These are phyloP conservation scores for Gasterosteus nipponicus DNA, from an alignment of 2,113 vertebrate genomes.

Conservation along the genomic window DNA sequence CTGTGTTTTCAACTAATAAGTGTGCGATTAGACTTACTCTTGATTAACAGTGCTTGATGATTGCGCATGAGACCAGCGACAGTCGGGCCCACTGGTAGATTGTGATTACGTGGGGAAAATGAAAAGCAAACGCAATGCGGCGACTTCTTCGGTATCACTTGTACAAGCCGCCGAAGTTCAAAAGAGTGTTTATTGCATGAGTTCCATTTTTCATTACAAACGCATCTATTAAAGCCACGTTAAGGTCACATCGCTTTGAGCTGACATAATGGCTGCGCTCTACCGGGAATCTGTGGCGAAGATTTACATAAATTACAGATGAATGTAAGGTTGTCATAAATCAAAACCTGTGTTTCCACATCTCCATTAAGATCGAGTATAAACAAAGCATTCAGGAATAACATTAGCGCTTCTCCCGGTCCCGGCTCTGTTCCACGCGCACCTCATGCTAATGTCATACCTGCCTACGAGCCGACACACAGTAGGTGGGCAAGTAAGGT, in stretches of 20 bases:
- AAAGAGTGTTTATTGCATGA: background rate
- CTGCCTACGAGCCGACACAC: conserved; percentile 1
- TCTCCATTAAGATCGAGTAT: background rate
- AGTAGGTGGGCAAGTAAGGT: conserved; percentile 11
- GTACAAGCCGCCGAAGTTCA: background rate
- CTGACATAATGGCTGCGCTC: background rate
- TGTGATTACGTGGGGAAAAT: background rate
- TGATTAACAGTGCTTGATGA: background rate
- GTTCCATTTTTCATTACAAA: background rate
- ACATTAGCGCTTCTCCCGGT: background rate
- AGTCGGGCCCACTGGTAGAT: too few species aligned
- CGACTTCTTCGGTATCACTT: background rate
- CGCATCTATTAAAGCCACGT: background rate
- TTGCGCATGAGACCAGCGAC: background rate
- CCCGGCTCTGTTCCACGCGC: background rate
- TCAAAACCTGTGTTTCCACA: background rate
- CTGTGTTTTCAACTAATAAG: background rate
- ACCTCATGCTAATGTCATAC: conserved; percentile 10
- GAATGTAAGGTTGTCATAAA: background rate
- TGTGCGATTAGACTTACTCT: background rate
- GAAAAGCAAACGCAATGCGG: background rate
- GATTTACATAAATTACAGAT: conserved; percentile 1
- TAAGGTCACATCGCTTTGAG: background rate
- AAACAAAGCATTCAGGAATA: conserved; percentile 2
- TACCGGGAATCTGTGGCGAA: background rate